A percentile compares a stretch with the other conserved stretches of the same genome.
Conservation (phyloP, 2,113 vertebrate species). For the Percina caprodes region DNA sequence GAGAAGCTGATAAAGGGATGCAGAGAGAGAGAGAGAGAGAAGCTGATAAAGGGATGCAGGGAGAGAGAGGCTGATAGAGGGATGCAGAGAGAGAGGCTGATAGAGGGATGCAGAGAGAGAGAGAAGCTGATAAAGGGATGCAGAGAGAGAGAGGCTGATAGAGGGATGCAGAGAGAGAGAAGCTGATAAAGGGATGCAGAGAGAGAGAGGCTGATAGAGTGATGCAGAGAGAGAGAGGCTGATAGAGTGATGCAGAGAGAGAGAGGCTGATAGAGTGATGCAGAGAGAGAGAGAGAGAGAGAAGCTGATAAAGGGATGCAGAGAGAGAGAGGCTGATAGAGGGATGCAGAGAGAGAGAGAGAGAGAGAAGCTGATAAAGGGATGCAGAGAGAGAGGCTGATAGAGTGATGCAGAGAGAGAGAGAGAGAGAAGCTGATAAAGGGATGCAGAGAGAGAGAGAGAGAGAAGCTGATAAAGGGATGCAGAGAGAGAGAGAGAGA, state of each 20-base stretch:
- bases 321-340: neutral
- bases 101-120: too few species aligned
- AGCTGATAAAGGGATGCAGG: neutral
- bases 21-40: neutral
- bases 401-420: neutral
- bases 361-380: too few species aligned
- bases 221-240: neutral
- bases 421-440: too few species aligned
- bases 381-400: neutral
- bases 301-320: too few species aligned
- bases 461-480: too few species aligned
- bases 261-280: neutral
- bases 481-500: neutral
- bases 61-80: too few species aligned
- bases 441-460: neutral
- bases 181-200: too few species aligned
- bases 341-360: neutral
- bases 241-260: neutral
- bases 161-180: neutral
- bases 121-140: too few species aligned
- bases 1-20: too few species aligned
- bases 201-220: neutral
- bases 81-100: neutral
- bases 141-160: neutral
- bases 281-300: neutral